A percentile compares a stretch with the other conserved stretches of the same genome.
Conservation (phyloP, 1,140 invertebrate genomes). For the Scaptodrosophila lebanonensis region DNA sequence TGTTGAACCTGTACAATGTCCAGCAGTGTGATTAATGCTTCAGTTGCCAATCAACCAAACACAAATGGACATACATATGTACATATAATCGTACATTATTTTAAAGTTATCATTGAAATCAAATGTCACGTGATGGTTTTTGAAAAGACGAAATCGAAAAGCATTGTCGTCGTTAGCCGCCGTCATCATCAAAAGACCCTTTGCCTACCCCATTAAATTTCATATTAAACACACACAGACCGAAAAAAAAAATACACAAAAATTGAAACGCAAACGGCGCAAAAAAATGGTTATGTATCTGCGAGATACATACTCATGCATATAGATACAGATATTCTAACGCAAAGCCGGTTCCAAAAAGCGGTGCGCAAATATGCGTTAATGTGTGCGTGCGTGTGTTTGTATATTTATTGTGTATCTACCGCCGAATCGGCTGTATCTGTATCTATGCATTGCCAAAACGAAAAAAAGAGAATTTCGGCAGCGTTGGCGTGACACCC, state of each 20-base stretch:
- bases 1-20: too few relatives aligned
- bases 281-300: slow-evolving; percentile 25
- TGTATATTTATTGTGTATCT: slow-evolving; percentile 8
- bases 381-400: slow-evolving; percentile 6
- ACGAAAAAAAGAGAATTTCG: too few relatives aligned
- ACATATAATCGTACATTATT: too few relatives aligned
- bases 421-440: slow-evolving; percentile 23
- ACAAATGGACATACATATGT: too few relatives aligned
- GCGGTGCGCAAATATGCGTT: slow-evolving; percentile 57
- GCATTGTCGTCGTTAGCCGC: not conserved
- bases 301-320: slow-evolving; percentile 47
- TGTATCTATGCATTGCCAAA: not conserved
- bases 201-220: slow-evolving; percentile 70
- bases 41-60: too few relatives aligned
- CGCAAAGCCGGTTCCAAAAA: slow-evolving; percentile 53
- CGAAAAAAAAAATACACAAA: slow-evolving; percentile 5
- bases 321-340: slow-evolving; percentile 12
- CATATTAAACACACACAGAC: slow-evolving; percentile 37
- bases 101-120: too few relatives aligned
- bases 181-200: slow-evolving; percentile 25
- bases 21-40: too few relatives aligned
- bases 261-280: too few relatives aligned
- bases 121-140: not conserved
- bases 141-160: not conserved
- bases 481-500: too few relatives aligned